Base-by-base conservation (phyloP, 2,888 invertebrate species). In the Mamestra brassicae region DNA sequence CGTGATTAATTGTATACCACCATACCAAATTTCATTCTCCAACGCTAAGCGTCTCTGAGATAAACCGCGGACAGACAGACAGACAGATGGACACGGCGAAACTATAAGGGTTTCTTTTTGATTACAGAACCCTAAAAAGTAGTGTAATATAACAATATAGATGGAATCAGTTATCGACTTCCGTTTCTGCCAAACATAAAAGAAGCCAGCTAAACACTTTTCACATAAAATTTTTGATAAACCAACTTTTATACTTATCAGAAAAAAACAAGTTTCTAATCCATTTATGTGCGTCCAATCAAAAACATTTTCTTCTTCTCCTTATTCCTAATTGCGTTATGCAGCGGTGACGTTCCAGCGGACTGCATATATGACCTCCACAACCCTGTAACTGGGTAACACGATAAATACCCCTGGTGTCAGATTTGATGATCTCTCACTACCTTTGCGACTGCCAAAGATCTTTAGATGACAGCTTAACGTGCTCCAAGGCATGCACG, bases 281-380 rank as follows among this genome's bases (percentile, higher is more conserved):
- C 5, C 34, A 52, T 26, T 15, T 42, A 26, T 26, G 42, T 34
- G 3, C n/a, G 45, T 45, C 45, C 10, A 15, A 36, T n/a, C 38
- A n/a, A 61, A 2, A 26, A 45, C 17, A 54, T 36, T 74, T 54
- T 38, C 34, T n/a, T 47, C 10, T 38, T n/a, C 13, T 90, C 79
- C 87, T 87, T 57, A 60, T 38, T 8, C 45, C 54, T 67, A 58
- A 71, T 26, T 81, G 8, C 26, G 17, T 10, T 15, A 64, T n/a
- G 4, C 85, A 93, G 93, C 10, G 92, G 91, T n/a, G 92, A 92
- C 81, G 0, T 0, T 1, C 36, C 89, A 0, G 4, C 50, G 2
- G 66, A 13, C 47, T 47, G 13, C 13, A 47, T 47, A 47, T 13
- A 4, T 13, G 47, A 4, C 47, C 47, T 47, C 11, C 47, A 15